Percentiles rank a stretch among this genome's conserved stretches.
Conservation (phyloP, 2,797 vertebrate species). For the Periophthalmus magnuspinnatus region DNA sequence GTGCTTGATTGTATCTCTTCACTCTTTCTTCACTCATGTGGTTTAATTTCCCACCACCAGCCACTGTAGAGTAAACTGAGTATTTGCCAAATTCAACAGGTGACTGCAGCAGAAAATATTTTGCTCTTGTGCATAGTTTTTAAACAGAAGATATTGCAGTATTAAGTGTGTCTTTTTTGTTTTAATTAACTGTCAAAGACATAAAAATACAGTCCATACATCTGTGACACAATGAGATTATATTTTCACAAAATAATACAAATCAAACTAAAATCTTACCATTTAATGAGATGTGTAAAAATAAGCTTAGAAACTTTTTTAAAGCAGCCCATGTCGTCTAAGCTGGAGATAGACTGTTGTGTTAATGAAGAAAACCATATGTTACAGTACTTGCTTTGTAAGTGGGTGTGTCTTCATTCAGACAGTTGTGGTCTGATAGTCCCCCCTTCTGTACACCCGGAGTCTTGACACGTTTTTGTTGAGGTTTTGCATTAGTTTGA, state of each 20-base stretch:
- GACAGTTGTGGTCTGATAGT: neutral
- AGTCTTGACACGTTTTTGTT: conserved; percentile 9
- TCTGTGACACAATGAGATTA: too few relatives aligned
- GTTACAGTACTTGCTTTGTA: neutral
- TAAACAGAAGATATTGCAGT: too few relatives aligned
- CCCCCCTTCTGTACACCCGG: conserved; percentile 6
- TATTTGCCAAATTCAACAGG: conserved; percentile 6
- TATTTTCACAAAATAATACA: neutral
- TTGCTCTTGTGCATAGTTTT: too few relatives aligned
- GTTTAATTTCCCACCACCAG: neutral
- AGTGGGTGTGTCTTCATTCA: neutral
- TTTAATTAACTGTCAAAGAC: too few relatives aligned
- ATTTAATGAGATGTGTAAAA: neutral
- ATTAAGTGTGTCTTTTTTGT: too few relatives aligned
- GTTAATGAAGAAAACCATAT: neutral
- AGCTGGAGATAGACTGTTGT: neutral
- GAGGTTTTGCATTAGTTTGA: neutral
- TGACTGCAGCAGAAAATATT: neutral
- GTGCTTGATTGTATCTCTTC: neutral
- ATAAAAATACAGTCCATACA: too few relatives aligned
- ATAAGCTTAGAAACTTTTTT: neutral
- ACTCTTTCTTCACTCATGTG: neutral
- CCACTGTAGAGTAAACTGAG: too few relatives aligned
- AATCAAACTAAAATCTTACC: neutral
- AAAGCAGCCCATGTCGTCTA: neutral